phyloP scores from a whole-genome alignment of 2,797 vertebrate species.

The Macropodus opercularis region DNA sequence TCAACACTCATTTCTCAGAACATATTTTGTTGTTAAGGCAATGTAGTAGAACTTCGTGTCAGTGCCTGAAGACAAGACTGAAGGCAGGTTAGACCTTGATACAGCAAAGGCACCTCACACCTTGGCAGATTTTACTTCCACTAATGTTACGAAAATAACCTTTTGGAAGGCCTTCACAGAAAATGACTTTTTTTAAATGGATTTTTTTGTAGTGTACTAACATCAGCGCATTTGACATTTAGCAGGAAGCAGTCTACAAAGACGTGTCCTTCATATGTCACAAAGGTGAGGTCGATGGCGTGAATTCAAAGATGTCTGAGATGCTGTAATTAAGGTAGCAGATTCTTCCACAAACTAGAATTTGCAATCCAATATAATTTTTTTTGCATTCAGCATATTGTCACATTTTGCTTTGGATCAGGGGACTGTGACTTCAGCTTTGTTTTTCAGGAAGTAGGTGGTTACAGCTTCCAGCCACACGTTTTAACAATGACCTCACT shows the following conservation, averaged over 20 bases:
- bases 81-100: not conserved
- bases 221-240: conserved; percentile 1
- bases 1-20: conserved; percentile 2
- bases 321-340: not conserved
- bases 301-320: not conserved
- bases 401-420: not conserved
- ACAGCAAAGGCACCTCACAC: conserved; percentile 7
- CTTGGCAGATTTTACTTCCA: not conserved
- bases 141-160: not conserved
- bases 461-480: too few species aligned
- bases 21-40: conserved; percentile 10
- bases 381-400: not conserved
- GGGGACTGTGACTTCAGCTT: not conserved
- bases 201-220: not conserved
- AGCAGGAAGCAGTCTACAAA: not conserved
- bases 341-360: not conserved
- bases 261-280: conserved; percentile 17
- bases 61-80: conserved; percentile 7
- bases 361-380: not conserved
- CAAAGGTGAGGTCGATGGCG: not conserved
- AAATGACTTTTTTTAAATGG: not conserved
- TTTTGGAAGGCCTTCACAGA: not conserved
- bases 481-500: too few species aligned
- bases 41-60: conserved; percentile 12
- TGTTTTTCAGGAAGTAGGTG: too few species aligned